A percentile compares a stretch with the other conserved stretches of the same genome.
These are phyloP conservation scores for Nycticryphes semicollaris DNA, from an alignment of 2,113 vertebrate species.

Conservation along the genomic window DNA sequence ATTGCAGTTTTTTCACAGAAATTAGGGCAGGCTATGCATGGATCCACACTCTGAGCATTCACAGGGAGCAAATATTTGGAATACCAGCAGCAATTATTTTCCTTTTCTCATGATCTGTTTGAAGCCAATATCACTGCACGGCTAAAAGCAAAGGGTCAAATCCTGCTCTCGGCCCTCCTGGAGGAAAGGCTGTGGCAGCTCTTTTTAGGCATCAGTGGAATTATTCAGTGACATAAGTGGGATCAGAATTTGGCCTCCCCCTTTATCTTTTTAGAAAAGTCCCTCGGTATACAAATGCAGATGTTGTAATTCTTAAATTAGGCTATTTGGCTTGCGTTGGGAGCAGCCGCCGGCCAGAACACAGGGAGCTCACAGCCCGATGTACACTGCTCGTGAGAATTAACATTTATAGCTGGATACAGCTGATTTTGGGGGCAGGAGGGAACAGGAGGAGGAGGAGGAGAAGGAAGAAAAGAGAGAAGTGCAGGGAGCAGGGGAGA, in stretches of 20 bases:
- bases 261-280: slow-evolving; percentile 37
- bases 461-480: not conserved
- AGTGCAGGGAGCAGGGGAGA: not conserved
- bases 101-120: not conserved
- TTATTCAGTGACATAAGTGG: slow-evolving; percentile 5
- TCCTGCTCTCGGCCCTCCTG: not conserved
- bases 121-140: not conserved
- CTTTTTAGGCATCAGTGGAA: not conserved
- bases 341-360: not conserved
- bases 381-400: not conserved
- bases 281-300: slow-evolving; percentile 55
- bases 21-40: not conserved
- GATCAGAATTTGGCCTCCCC: slow-evolving; percentile 35
- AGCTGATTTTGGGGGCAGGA: slow-evolving; percentile 9
- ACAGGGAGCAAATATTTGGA: not conserved
- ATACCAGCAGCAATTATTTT: not conserved
- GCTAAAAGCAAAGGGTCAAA: not conserved
- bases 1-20: slow-evolving; percentile 34
- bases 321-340: slow-evolving; percentile 35
- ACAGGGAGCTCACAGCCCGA: not conserved
- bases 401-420: slow-evolving; percentile 29
- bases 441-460: not conserved
- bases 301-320: slow-evolving; percentile 55
- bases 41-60: not conserved
- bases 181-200: not conserved